A percentile compares a stretch with the other conserved stretches of the same genome.
Conservation (phyloP, 2,888 invertebrate species). For the Trichogramma evanescens region DNA sequence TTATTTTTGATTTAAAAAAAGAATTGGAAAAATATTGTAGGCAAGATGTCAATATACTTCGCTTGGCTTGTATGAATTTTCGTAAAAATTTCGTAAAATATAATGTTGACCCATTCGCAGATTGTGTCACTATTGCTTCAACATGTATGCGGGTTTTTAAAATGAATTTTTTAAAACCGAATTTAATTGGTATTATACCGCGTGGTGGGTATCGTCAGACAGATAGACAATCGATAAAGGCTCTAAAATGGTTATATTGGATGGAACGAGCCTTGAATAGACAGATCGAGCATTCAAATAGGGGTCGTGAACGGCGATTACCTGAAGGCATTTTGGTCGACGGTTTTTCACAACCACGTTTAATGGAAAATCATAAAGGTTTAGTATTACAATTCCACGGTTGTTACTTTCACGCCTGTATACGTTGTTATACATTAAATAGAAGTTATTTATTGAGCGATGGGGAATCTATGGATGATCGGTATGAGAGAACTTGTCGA, state of each 20-base stretch:
- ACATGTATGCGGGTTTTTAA: constrained; percentile 25
- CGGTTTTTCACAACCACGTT: neutral
- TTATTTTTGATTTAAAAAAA: no score
- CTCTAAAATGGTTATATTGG: constrained; percentile 23
- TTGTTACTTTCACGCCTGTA: no score
- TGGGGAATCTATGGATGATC: no score
- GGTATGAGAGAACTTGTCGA: no score
- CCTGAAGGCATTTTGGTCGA: neutral
- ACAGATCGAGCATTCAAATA: neutral
- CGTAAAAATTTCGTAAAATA: no score
- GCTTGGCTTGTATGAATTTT: no score
- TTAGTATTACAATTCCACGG: no score
- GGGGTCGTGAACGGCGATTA: neutral
- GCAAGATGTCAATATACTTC: no score
- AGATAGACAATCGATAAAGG: constrained; percentile 28
- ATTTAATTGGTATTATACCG: constrained; percentile 32
- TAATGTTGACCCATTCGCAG: constrained; percentile 7
- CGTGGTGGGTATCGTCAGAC: constrained; percentile 27
- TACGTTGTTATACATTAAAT: no score
- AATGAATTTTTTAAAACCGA: constrained; percentile 27
- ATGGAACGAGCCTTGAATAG: neutral
- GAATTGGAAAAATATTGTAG: no score
- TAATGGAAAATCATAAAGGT: no score
- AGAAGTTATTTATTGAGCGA: no score
- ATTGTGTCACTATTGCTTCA: constrained; percentile 23